phyloP scores from a whole-genome alignment of 2,797 vertebrate species.

The Bradypodion ventrale region DNA sequence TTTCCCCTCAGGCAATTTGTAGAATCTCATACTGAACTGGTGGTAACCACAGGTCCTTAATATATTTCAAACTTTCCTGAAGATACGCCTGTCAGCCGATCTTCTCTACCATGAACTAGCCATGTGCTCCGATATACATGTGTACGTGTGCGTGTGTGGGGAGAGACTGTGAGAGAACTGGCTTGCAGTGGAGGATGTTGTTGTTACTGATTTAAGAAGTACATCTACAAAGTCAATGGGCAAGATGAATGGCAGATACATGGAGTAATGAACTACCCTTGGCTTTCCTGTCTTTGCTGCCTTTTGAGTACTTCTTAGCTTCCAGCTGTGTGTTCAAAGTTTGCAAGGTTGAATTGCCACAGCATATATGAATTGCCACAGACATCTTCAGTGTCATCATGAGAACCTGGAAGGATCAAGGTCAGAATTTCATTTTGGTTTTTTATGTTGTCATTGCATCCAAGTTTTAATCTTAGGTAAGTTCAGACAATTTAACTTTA shows the following conservation, averaged over 20 bases:
- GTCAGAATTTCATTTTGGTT: neutral
- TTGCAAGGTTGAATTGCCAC: constrained; percentile 4
- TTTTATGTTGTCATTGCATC: neutral
- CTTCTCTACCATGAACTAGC: neutral
- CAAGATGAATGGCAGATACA: neutral
- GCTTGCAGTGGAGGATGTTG: neutral
- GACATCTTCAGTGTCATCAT: constrained; percentile 25
- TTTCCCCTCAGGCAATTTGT: neutral
- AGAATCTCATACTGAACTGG: neutral
- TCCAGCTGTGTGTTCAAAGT: constrained; percentile 20
- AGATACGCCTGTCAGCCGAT: neutral
- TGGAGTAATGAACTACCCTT: constrained; percentile 26
- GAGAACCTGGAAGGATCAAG: neutral
- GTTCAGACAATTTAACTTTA: too few species aligned
- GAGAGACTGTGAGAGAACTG: neutral
- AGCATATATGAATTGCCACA: too few species aligned
- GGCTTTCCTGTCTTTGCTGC: neutral
- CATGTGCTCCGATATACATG: neutral
- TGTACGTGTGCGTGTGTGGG: neutral
- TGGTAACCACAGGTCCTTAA: neutral
- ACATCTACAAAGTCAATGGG: constrained; percentile 12
- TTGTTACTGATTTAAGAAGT: neutral
- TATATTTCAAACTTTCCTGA: neutral
- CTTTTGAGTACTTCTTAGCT: neutral
- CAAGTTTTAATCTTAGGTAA: neutral